Conservation (phyloP, 2,797 vertebrate genomes). For the Enteromius mattozi region DNA sequence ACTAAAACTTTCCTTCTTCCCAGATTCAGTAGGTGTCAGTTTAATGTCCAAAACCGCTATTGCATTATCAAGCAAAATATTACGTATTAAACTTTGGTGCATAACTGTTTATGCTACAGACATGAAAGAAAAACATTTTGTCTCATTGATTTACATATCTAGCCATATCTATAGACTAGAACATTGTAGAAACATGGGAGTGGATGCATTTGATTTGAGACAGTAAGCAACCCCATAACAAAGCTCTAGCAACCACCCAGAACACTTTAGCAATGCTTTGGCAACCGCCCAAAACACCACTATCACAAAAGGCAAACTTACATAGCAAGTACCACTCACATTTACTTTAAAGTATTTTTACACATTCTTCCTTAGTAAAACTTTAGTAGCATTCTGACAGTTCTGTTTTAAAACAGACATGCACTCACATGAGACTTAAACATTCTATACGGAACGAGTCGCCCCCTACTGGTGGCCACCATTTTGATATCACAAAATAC, state of each 20-base stretch:
- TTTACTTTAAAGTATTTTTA: neutral
- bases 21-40: neutral
- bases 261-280: neutral
- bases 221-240: neutral
- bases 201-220: neutral
- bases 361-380: neutral
- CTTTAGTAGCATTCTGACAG: neutral
- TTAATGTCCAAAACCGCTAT: neutral
- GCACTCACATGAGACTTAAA: neutral
- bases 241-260: neutral
- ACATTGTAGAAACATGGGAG: neutral
- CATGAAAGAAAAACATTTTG: neutral
- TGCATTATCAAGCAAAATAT: neutral
- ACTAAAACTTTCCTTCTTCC: neutral
- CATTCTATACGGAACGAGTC: neutral
- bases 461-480: too few relatives aligned
- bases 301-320: neutral
- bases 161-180: neutral
- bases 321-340: neutral
- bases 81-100: neutral
- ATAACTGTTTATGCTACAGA: neutral
- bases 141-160: neutral
- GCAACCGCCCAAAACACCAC: neutral
- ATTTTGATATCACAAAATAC: neutral
- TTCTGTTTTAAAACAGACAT: neutral